These are phyloP conservation scores for Camarhynchus parvulus DNA, from an alignment of 2,113 vertebrate species.

Conservation along the genomic window DNA sequence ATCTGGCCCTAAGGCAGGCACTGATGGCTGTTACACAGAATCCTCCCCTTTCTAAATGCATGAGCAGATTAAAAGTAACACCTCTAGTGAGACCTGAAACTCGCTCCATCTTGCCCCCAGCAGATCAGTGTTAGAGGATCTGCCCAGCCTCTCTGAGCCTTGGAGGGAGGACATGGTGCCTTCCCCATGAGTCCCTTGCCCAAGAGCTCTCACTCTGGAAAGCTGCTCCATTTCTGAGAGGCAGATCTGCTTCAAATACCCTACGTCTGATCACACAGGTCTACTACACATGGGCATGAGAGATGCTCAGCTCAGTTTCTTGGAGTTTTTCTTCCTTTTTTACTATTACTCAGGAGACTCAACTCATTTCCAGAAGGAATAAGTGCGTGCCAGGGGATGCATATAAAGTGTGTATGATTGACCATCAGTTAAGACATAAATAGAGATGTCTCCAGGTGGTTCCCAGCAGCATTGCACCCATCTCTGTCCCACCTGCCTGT, in stretches of 20 bases:
- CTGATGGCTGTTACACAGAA: neutral
- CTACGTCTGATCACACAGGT: neutral
- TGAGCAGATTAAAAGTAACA: neutral
- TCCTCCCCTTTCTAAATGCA: neutral
- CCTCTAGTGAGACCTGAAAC: neutral
- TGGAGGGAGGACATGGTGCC: neutral
- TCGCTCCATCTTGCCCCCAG: neutral
- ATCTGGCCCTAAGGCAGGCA: neutral
- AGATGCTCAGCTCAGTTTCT: neutral
- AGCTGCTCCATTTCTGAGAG: neutral
- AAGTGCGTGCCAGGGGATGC: neutral
- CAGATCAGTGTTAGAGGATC: neutral
- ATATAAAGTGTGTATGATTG: neutral
- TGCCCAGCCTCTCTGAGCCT: neutral
- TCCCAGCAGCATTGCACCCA: neutral
- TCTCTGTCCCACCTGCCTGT: neutral
- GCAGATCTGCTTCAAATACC: neutral
- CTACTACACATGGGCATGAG: neutral
- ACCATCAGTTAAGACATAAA: neutral
- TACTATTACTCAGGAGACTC: neutral
- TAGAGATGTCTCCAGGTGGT: neutral
- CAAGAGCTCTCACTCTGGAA: neutral
- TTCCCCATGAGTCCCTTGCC: neutral
- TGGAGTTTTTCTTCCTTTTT: neutral
- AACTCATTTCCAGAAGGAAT: neutral